Base-by-base conservation (phyloP, 2,797 vertebrate genomes). In the Sorex maritimensis region DNA sequence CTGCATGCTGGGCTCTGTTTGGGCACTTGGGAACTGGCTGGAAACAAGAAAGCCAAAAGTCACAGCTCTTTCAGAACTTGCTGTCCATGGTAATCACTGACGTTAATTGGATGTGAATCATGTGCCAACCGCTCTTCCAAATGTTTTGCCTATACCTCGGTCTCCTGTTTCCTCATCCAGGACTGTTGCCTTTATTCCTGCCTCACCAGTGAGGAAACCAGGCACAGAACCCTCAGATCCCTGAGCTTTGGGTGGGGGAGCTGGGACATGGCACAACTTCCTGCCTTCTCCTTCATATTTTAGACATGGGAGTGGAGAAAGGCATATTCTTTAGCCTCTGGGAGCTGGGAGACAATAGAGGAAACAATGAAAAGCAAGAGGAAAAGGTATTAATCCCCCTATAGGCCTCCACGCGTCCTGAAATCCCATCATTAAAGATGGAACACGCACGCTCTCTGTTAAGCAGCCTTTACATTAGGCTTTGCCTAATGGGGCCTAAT, bases 301-400 rank as follows among this genome's bases (percentile, higher is more conserved):
- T 11, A 88, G 78, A n/a, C 7, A n/a, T 58, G 41, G 26, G 44
- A 26, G 38, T 34, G 73, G 6, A 93, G 17, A 79, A 24, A 91
- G 52, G 41, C 2, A 69, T 41, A 83, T 9, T 13, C 12, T 78
- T 41, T 78, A 28, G 9, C 21, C 19, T 58, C 65, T 4, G 49
- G 49, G n/a, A 12, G 41, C 5, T 63, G 19, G n/a, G 13, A 26
- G 6, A 88, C 79, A 84, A 30, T 75, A 38, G 8, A 0, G 49
- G 34, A 84, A 81, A 61, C 58, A 93, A 58, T 84, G 55, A 90
- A 44, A 82, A 77, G 72, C 49, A 85, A 80, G 6, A 80, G 28
- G 49, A 86, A 88, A 80, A 49, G 4, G 15, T 26, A 41, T n/a
- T 81, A 38, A 38, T 69, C n/a, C 0, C 38, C 11, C 55, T 79